Percentiles rank a stretch among this genome's conserved stretches.
phyloP scores from a whole-genome alignment of 2,113 vertebrate species.

The Anoplopoma fimbria region DNA sequence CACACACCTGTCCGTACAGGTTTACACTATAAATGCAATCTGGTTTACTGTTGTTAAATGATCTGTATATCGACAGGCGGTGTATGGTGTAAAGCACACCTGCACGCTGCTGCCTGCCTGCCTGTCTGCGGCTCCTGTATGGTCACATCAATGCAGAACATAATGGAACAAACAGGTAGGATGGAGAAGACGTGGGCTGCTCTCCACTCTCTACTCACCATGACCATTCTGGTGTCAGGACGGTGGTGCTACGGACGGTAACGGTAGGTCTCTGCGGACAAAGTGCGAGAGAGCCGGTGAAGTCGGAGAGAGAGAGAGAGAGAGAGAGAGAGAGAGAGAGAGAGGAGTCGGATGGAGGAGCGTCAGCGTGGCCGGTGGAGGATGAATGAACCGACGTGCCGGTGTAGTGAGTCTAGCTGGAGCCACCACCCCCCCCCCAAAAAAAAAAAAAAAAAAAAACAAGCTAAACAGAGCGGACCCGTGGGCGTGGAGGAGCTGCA shows the following conservation, averaged over 20 bases:
- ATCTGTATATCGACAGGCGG: background rate
- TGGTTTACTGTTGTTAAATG: background rate
- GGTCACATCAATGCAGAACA: background rate
- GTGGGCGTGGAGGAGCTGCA: slow-evolving; percentile 30
- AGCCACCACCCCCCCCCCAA: no score
- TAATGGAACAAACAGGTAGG: background rate
- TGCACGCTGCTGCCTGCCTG: slow-evolving; percentile 11
- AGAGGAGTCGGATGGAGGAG: slow-evolving; percentile 44
- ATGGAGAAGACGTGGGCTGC: background rate
- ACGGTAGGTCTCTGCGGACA: slow-evolving; percentile 40
- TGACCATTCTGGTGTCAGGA: slow-evolving; percentile 95
- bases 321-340: slow-evolving; percentile 64
- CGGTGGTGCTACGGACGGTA: slow-evolving; percentile 66
- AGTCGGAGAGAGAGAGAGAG: slow-evolving; percentile 56
- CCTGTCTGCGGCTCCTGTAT: no score
- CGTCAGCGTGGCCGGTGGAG: slow-evolving; percentile 32
- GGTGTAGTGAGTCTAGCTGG: slow-evolving; percentile 24
- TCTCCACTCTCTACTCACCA: slow-evolving; percentile 89
- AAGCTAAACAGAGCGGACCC: slow-evolving; percentile 19
- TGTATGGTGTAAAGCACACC: background rate
- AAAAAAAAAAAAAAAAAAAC: no score
- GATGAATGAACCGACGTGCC: slow-evolving; percentile 48
- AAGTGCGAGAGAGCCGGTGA: slow-evolving; percentile 40
- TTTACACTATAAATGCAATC: background rate
- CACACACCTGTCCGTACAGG: slow-evolving; percentile 46